phyloP scores from a whole-genome alignment of 2,888 invertebrate species.

The Trisateles emortualis region DNA sequence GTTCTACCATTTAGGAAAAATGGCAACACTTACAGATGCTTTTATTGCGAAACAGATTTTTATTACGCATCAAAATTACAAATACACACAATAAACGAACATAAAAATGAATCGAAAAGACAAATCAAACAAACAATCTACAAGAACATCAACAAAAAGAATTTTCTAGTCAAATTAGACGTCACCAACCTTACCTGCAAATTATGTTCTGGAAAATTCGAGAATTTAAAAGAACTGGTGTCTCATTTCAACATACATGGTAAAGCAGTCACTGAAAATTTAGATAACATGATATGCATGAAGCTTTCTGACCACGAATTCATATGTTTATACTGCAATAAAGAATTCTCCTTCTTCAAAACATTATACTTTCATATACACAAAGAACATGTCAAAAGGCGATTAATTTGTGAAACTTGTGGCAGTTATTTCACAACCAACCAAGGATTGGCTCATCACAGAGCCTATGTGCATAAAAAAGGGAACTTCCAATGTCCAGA shows the following conservation, averaged over 20 bases:
- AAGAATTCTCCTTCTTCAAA: conserved; percentile 26
- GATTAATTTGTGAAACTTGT: conserved; percentile 29
- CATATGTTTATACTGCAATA: conserved; percentile 30
- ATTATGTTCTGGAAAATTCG: conserved; percentile 18
- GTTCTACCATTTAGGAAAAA: conserved; percentile 32
- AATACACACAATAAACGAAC: conserved; percentile 18
- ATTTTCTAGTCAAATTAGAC: conserved; percentile 31
- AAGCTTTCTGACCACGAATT: conserved; percentile 31
- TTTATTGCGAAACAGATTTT: conserved; percentile 27
- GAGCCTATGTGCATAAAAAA: conserved; percentile 12
- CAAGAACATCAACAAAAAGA: conserved; percentile 17
- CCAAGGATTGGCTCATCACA: conserved; percentile 12
- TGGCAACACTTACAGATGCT: conserved; percentile 34
- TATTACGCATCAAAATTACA: conserved; percentile 20
- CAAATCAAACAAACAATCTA: conserved; percentile 12
- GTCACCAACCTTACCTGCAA: conserved; percentile 28
- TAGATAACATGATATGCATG: conserved; percentile 26
- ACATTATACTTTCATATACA: conserved; percentile 29
- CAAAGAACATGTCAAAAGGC: conserved; percentile 20
- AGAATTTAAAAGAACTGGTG: conserved; percentile 14
- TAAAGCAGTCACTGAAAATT: conserved; percentile 10
- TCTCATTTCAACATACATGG: conserved; percentile 27
- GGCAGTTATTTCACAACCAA: conserved; percentile 14
- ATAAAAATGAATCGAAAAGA: conserved; percentile 12
- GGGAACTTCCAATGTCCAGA: conserved; percentile 17